Percentiles rank a stretch among this genome's conserved stretches.
phyloP scores from a whole-genome alignment of 2,113 vertebrate genomes.

The Ctenomys sociabilis region DNA sequence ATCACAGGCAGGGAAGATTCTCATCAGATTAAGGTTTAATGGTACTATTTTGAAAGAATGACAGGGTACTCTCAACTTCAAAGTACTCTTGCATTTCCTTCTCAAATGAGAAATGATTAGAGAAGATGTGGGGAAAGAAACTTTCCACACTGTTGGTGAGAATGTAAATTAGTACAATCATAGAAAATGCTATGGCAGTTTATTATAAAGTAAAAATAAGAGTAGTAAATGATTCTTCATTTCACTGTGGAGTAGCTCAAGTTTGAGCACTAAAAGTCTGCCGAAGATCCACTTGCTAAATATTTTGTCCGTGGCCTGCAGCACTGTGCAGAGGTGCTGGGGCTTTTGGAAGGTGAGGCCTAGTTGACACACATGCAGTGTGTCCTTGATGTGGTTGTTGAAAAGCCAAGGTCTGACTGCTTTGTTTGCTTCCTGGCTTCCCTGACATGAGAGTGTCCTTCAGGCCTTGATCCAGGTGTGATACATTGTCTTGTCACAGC shows the following conservation, averaged over 20 bases:
- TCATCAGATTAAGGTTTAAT: not conserved
- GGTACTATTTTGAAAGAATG: not conserved
- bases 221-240: not conserved
- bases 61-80: not conserved
- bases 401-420: not conserved
- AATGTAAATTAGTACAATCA: not conserved
- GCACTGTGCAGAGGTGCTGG: not conserved
- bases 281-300: not conserved
- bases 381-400: no score
- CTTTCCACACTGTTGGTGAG: no score
- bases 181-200: not conserved
- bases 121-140: not conserved
- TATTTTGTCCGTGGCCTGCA: not conserved
- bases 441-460: not conserved
- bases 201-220: not conserved
- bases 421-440: no score
- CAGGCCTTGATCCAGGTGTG: fast-evolving
- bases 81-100: not conserved
- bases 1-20: not conserved
- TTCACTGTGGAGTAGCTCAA: not conserved
- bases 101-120: not conserved
- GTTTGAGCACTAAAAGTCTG: not conserved
- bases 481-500: not conserved
- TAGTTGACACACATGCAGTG: not conserved
- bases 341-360: not conserved